Evolutionary conservation across 2,113 vertebrate genomes (phyloP).

Genomic region (Vireo altiloquus): DNA sequence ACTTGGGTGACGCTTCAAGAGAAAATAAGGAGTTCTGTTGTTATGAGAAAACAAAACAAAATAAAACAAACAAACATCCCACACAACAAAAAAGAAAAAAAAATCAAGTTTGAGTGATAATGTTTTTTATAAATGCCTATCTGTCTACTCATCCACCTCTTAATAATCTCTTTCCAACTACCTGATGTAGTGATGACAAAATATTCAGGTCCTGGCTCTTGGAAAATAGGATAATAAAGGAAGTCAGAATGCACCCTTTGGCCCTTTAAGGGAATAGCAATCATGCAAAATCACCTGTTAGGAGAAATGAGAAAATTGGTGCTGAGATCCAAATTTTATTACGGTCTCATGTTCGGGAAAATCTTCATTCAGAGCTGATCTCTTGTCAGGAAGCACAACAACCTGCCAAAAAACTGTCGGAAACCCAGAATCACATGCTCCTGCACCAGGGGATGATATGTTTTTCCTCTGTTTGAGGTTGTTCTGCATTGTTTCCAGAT

Average conservation of each 20-base stretch:
- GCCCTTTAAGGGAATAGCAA: not conserved
- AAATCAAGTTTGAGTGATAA: not conserved
- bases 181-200: not conserved
- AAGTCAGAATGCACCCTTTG: not conserved
- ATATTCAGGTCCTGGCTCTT: not conserved
- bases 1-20: not conserved
- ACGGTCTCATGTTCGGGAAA: not conserved
- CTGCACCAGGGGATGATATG: not conserved
- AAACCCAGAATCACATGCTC: not conserved
- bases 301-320: not conserved
- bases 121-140: not conserved
- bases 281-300: rapidly evolving
- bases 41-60: not conserved
- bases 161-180: not conserved
- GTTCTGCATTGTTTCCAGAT: not conserved
- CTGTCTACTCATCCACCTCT: not conserved
- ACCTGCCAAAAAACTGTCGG: not conserved
- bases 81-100: too few species aligned
- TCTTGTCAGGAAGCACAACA: not conserved
- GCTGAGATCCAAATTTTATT: not conserved
- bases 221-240: not conserved
- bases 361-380: not conserved
- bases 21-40: not conserved
- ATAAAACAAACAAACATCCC: rapidly evolving
- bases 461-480: not conserved